phyloP scores from a whole-genome alignment of 1,140 invertebrate genomes.

The Drosophila truncata region DNA sequence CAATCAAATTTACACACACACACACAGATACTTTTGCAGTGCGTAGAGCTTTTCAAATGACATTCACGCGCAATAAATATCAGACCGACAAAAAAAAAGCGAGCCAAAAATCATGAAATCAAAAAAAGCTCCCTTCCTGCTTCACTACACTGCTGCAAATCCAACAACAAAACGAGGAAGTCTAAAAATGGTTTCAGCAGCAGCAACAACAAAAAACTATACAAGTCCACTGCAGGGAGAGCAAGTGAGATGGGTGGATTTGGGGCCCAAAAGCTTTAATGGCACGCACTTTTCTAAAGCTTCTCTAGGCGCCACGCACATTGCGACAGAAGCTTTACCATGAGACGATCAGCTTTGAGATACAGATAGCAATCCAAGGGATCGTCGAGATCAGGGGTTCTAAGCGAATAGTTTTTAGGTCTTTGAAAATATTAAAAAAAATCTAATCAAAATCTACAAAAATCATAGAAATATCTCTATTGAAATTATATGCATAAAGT shows the following conservation, averaged over 20 bases:
- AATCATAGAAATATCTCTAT: background rate
- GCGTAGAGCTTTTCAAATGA: constrained; percentile 80
- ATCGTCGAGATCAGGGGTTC: constrained; percentile 4
- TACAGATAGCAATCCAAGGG: background rate
- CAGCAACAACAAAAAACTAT: constrained; percentile 26
- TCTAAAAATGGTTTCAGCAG: constrained; percentile 71
- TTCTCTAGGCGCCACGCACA: constrained; percentile 33
- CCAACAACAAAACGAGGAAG: constrained; percentile 61
- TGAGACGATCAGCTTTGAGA: constrained; percentile 21
- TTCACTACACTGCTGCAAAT: constrained; percentile 69
- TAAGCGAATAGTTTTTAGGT: no score
- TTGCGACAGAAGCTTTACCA: constrained; percentile 20
- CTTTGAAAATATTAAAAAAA: background rate
- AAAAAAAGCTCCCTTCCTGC: constrained; percentile 64
- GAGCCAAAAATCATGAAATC: constrained; percentile 32
- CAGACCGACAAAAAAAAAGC: constrained; percentile 34
- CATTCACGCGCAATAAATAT: constrained; percentile 82
- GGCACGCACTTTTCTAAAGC: constrained; percentile 36
- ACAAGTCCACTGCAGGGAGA: constrained; percentile 20
- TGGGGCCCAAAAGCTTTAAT: constrained; percentile 18
- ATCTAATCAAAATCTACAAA: background rate
- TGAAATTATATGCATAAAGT: background rate
- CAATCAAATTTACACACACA: constrained; percentile 22
- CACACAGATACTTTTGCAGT: constrained; percentile 58
- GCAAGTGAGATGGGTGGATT: constrained; percentile 18